A percentile compares a stretch with the other conserved stretches of the same genome.
phyloP scores from a whole-genome alignment of 2,888 invertebrate genomes.

The Eristalis intricaria region DNA sequence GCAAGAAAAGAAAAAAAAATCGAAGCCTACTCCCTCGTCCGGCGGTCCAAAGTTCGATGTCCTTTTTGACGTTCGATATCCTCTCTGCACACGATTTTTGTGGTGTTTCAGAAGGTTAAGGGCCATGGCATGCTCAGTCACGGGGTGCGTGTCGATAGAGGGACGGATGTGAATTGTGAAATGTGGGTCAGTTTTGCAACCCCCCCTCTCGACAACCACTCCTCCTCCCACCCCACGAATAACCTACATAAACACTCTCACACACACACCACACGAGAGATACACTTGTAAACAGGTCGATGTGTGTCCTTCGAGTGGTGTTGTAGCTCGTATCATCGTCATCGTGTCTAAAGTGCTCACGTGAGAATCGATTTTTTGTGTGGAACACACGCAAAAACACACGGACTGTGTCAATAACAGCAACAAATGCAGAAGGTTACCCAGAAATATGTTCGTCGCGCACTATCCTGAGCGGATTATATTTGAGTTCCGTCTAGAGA shows the following conservation, averaged over 20 bases:
- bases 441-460: neutral
- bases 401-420: neutral
- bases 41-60: constrained; percentile 67
- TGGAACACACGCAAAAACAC: neutral
- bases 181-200: constrained; percentile 65
- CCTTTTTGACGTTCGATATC: constrained; percentile 63
- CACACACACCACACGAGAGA: neutral
- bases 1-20: constrained; percentile 34
- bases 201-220: neutral
- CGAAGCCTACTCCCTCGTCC: constrained; percentile 37
- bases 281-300: neutral
- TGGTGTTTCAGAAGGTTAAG: constrained; percentile 46
- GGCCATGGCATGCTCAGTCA: constrained; percentile 42
- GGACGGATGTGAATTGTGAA: constrained; percentile 5
- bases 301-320: constrained; percentile 50
- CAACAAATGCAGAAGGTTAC: constrained; percentile 21
- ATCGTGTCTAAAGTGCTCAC: constrained; percentile 33
- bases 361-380: constrained; percentile 61
- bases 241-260: constrained; percentile 44
- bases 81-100: neutral
- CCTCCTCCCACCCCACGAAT: neutral
- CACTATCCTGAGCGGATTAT: constrained; percentile 22
- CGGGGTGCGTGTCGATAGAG: constrained; percentile 43
- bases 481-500: neutral
- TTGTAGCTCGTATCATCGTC: neutral